Percentiles rank a stretch among this genome's conserved stretches.
Evolutionary conservation across 2,797 vertebrate genomes (phyloP).

Genomic region (Pseudomugil tenellus): DNA sequence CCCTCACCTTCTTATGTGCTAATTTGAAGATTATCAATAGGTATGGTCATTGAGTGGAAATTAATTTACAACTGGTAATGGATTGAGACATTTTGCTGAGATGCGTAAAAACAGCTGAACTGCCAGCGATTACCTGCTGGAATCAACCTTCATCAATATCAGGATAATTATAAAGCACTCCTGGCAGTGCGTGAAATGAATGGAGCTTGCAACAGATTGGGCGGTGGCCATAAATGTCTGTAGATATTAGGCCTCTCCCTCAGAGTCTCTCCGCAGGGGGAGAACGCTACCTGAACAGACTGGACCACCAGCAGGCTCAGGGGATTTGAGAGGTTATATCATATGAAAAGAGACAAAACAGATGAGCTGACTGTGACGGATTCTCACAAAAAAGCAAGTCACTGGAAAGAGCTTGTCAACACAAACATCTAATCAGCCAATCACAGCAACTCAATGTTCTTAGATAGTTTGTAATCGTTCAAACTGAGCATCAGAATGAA

Average conservation of each 20-base stretch:
- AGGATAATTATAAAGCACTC: conserved; percentile 85
- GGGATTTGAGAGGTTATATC: conserved; percentile 3
- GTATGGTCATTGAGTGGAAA: conserved; percentile 74
- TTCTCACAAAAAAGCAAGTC: conserved; percentile 14
- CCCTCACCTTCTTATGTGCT: not conserved
- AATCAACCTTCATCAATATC: conserved; percentile 85
- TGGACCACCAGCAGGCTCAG: conserved; percentile 35
- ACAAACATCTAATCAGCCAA: too few species aligned
- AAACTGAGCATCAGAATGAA: too few species aligned
- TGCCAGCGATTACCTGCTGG: conserved; percentile 85
- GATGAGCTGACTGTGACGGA: conserved; percentile 32
- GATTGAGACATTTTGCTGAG: conserved; percentile 84
- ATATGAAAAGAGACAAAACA: not conserved
- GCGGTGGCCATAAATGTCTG: conserved; percentile 78
- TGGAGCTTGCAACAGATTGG: conserved; percentile 76
- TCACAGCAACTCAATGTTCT: too few species aligned
- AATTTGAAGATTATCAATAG: conserved; percentile 68
- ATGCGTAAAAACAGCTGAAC: conserved; percentile 78
- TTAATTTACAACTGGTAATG: conserved; percentile 82
- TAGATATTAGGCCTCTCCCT: conserved; percentile 73
- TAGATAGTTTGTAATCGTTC: too few species aligned
- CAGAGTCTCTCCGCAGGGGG: conserved; percentile 43
- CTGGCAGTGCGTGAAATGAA: conserved; percentile 85
- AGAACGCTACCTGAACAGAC: conserved; percentile 36
- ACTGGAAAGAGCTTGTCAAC: not conserved